Evolutionary conservation across 2,888 invertebrate species (phyloP), one percentile per base, ranked within the genome.

Genomic region (Tetragnatha montana): DNA sequence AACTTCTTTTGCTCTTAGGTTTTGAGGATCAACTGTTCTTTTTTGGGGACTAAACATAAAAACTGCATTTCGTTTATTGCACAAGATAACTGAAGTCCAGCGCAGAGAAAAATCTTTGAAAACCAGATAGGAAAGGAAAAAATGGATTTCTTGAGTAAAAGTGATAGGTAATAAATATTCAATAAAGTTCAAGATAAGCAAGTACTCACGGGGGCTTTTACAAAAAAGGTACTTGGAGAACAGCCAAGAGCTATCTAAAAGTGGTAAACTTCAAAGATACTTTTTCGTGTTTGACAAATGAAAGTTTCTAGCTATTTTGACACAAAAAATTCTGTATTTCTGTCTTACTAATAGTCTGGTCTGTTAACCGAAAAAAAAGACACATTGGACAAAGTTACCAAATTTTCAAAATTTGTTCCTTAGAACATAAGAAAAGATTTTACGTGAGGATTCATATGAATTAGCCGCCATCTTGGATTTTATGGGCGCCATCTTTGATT

Each of bases 161-260:
- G 60, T 60, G 60, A 60, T 60, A 60, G 60, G 60, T 60, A 60
- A 60, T 60, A 60, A 60, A 60, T 60, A 60, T 60, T 60, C 60
- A 60, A 60, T 60, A 60, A 60, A 60, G 60, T 60, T 60, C 60
- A 17, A 60, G 60, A 60, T 60, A 60, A 60, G 60, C 60, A 60
- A 60, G 60, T 60, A 60, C 60, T 60, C 60, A 3, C 60, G 17
- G 60, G 60, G 60, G 60, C 60, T 60, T 60, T 60, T 60, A 60
- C 17, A 60, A 60, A 60, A 60, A 60, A 12, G 60, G 60, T 10
- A 60, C 10, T 60, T 60, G 60, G 60, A 60, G 60, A 60, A 60
- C 10, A 3, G 60, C 60, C 60, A 60, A 60, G 60, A 60, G 60
- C 60, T 60, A 60, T 60, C 17, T 7, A 60, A 60, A 17, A 60